These are phyloP conservation scores for Actinia equina DNA, from an alignment of 64 coral and sea anemone species.

Conservation along the genomic window DNA sequence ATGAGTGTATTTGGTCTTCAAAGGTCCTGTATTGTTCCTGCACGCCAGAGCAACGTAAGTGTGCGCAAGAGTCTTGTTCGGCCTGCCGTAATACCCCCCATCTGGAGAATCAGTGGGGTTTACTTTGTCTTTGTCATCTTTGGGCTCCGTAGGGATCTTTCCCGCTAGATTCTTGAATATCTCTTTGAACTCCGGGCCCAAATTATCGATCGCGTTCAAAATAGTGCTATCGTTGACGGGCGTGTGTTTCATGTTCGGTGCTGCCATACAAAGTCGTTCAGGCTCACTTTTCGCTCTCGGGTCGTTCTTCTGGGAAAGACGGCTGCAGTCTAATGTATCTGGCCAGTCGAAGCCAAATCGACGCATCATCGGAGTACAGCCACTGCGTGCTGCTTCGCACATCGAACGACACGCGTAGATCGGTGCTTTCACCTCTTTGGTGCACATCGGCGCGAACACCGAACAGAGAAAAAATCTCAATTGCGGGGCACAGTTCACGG, in stretches of 20 bases:
- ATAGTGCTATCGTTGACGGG: conserved; percentile 64
- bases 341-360: conserved; percentile 94
- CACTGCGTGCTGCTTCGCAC: conserved; percentile 69
- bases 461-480: conserved; percentile 88
- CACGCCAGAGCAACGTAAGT: background rate
- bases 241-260: conserved; percentile 46
- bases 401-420: conserved; percentile 81
- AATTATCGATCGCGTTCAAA: conserved; percentile 39
- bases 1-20: conserved; percentile 45
- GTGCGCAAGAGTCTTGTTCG: background rate
- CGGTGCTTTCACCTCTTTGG: conserved; percentile 57
- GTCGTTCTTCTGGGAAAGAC: conserved; percentile 50
- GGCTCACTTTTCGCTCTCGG: conserved; percentile 64
- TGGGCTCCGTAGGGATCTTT: background rate
- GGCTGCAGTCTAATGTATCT: conserved; percentile 67
- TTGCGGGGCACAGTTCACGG: conserved; percentile 59
- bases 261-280: conserved; percentile 70
- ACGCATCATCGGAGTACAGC: conserved; percentile 68
- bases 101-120: conserved; percentile 31
- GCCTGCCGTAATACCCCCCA: conserved; percentile 28
- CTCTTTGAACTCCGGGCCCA: conserved; percentile 49
- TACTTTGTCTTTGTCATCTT: conserved; percentile 11
- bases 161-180: conserved; percentile 41
- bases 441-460: conserved; percentile 92
- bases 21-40: conserved; percentile 37